These are phyloP conservation scores for Drosophila oshimai DNA, from an alignment of 1,140 invertebrate genomes.

Conservation along the genomic window DNA sequence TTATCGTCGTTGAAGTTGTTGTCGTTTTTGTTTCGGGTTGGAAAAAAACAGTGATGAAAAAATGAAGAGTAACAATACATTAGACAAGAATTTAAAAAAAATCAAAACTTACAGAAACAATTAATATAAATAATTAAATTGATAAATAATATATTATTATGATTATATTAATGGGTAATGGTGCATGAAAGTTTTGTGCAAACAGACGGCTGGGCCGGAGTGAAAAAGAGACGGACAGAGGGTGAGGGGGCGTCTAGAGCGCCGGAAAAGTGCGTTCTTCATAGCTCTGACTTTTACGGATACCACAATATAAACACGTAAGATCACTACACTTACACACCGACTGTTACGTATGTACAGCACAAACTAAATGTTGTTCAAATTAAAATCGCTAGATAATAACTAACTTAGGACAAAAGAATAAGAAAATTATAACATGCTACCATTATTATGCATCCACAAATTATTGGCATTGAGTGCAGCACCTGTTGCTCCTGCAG, in stretches of 20 bases:
- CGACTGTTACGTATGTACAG: constrained; percentile 37
- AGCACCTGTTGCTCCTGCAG: constrained; percentile 82
- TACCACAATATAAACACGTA: constrained; percentile 35
- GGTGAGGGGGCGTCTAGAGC: constrained; percentile 12
- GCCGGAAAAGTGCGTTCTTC: constrained; percentile 32
- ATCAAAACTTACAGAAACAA: constrained; percentile 59
- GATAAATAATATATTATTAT: constrained; percentile 23
- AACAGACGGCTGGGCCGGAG: constrained; percentile 35
- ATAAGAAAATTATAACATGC: constrained; percentile 82
- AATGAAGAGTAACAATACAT: constrained; percentile 78
- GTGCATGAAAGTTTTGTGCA: constrained; percentile 51
- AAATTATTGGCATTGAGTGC: constrained; percentile 84
- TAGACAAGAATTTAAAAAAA: constrained; percentile 76
- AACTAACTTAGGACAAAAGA: constrained; percentile 49
- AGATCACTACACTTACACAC: constrained; percentile 50
- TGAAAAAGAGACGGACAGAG: constrained; percentile 5
- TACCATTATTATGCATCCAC: constrained; percentile 89
- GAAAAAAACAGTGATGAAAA: constrained; percentile 74
- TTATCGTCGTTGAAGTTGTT: constrained; percentile 38
- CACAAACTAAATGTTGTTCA: constrained; percentile 24
- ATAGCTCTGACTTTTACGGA: constrained; percentile 39
- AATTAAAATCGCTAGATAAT: constrained; percentile 36
- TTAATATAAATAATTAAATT: constrained; percentile 23
- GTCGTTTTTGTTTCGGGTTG: constrained; percentile 39
- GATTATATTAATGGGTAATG: constrained; percentile 35